These are phyloP conservation scores for Drosophila kanekoi DNA, from an alignment of 2,888 invertebrate species.

Conservation along the genomic window DNA sequence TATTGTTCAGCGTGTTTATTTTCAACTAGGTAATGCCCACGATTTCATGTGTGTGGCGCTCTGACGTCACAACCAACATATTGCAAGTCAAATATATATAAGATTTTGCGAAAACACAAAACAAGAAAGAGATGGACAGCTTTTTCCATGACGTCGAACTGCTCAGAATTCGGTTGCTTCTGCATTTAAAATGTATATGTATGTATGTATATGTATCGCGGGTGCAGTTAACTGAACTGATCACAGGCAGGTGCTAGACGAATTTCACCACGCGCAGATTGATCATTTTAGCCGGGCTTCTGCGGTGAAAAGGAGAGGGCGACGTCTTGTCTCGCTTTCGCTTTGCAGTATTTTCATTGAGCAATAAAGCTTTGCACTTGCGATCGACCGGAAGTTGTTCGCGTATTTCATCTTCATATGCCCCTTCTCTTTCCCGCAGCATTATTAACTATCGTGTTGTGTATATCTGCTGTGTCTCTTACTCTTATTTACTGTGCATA, in stretches of 20 bases:
- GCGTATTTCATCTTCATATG: no score
- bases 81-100: neutral
- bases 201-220: no score
- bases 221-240: neutral
- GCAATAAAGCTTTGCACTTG: neutral
- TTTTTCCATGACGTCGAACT: neutral
- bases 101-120: neutral
- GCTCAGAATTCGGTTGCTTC: neutral
- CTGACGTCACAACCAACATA: slow-evolving; percentile 1
- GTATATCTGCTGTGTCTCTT: no score
- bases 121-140: neutral
- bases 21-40: neutral
- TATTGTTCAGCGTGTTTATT: neutral
- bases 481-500: no score
- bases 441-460: no score
- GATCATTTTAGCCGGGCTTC: no score
- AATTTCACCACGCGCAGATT: neutral
- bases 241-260: neutral
- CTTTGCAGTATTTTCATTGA: no score
- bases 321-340: no score
- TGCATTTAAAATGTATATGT: neutral
- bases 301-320: no score
- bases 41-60: neutral
- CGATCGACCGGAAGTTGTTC: neutral
- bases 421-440: no score